Base-by-base conservation (phyloP, 2,797 vertebrate species). In the Sciaenops ocellatus region DNA sequence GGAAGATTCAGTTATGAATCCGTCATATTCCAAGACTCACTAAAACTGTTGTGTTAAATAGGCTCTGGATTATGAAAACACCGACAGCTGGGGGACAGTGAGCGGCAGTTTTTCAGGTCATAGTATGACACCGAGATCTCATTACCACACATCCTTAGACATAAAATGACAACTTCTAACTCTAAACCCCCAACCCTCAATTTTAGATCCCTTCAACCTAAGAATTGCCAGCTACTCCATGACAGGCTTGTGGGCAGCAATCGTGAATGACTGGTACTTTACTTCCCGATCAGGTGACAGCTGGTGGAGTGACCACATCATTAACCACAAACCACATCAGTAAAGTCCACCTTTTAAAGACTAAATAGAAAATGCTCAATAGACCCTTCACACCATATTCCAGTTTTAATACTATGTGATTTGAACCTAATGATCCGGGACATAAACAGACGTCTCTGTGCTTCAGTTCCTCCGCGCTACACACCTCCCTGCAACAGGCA, bases 291-390 rank as follows among this genome's bases (percentile, higher is more conserved):
- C 47, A 76, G 41, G 4, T 55, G 1, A 65, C 5, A 13, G 10
- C 26, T 66, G 48, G 65, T 55, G 16, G 10, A 63, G 16, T 18
- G 47, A 61, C 34, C 34, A 81, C 63, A 70, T 72, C 69, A 82
- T 86, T 82, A 84, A 75, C 42, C 75, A 46, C 48, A 50, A 26
- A 73, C 3, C 47, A 17, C 72, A 63, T 56, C 26, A 59, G 51
- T 30, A 44, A 30, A 66, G 50, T 9, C 20, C 42, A 62, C 11
- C 17, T 68, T 68, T 79, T 18, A 26, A 68, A 65, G 60, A 54
- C 34, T 41, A 75, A 76, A 85, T 83, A 41, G 62, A 67, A 84
- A 79, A 57, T 55, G 11, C 57, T 69, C n/a, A 69, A 42, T 46
- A 69, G 48, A 69, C 26, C 47, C 11, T 18, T 26, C 22, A 56